Evolutionary conservation across 1,140 invertebrate genomes (phyloP), one percentile per base, ranked within the genome.

Genomic region (Caenorhabditis inopinata): DNA sequence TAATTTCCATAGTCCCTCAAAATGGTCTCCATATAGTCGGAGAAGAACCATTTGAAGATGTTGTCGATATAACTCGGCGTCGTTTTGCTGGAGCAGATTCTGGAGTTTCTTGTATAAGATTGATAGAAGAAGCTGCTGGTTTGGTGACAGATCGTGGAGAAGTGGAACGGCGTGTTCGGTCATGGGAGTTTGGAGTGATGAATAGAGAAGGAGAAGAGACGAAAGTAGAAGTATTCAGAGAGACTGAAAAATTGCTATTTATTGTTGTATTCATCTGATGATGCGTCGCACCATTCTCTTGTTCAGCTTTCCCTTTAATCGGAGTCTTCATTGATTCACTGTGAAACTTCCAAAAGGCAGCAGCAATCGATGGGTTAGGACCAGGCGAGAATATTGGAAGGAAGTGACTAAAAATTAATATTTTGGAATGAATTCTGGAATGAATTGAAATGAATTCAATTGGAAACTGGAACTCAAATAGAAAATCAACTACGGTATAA

Each of bases 21-120:
- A 78, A 78, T 1, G 76, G 76, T 68, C 76, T 78, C 76, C 76
- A 78, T 23, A 78, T 78, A 3, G 76, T 78, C 1, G 76, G 76
- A 18, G 76, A 78, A 11, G 76, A 78, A 16, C 76, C 42, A 45
- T 35, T 32, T 16, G 76, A 78, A 16, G 76, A 78, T 9, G 32
- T 78, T 78, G 25, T 53, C 4, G 76, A 38, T 27, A 42, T 42
- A 35, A 46, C 68, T 35, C 32, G 32, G 1, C 38, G 76, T 23
- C 32, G 32, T 78, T 32, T 51, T 16, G 49, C 38, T 38, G 51
- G 51, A 25, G 35, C 32, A 16, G 53, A 42, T 78, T 62, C 49
- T 16, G 32, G 76, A 62, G 76, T 58, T 46, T 42, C 76, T 47
- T 42, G 76, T 11, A 46, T 53, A 18, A 53, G 46, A 68, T 53